Conservation (phyloP, 2,113 vertebrate species). For the Vulpes vulpes region DNA sequence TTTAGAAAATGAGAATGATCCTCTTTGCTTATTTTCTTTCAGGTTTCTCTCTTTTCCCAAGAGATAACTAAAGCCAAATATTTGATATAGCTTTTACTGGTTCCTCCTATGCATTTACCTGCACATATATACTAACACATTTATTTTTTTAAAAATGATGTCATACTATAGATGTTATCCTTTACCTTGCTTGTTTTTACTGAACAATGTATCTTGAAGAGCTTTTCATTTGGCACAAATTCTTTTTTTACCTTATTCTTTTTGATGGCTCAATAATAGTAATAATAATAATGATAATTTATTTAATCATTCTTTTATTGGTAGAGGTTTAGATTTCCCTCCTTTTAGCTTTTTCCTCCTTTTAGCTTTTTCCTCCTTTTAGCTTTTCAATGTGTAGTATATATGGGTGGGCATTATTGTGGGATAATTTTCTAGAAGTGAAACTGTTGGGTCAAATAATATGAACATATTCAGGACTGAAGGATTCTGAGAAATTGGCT, state of each 20-base stretch:
- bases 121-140: neutral
- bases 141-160: slow-evolving; percentile 41
- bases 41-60: neutral
- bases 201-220: neutral
- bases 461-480: neutral
- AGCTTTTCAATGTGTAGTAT: neutral
- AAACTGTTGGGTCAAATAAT: neutral
- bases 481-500: slow-evolving; percentile 57
- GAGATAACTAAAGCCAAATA: neutral
- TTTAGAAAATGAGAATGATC: neutral
- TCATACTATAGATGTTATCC: neutral
- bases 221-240: neutral
- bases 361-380: neutral
- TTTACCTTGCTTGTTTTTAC: slow-evolving; percentile 12
- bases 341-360: neutral
- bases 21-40: neutral
- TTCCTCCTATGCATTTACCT: neutral
- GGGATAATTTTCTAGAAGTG: slow-evolving; percentile 28
- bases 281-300: neutral
- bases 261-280: neutral
- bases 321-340: neutral
- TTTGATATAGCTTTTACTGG: neutral
- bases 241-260: neutral
- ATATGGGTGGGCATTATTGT: neutral
- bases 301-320: neutral